phyloP scores from a whole-genome alignment of 1,140 invertebrate species.

The Teleogryllus occipitalis region DNA sequence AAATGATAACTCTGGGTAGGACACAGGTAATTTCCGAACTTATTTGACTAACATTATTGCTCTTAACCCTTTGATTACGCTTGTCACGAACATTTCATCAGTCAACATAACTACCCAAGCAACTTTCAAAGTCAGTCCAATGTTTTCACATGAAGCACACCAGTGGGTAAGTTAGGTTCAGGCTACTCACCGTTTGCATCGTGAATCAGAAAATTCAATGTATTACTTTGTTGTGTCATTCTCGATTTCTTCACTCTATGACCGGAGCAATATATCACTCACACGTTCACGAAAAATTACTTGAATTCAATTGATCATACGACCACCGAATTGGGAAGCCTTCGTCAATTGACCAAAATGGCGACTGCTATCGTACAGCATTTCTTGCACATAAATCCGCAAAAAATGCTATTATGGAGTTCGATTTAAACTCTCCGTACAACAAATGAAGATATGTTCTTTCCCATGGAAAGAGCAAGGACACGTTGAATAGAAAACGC shows the following conservation, averaged over 20 bases:
- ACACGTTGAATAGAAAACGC: conserved; percentile 9
- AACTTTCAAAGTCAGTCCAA: not conserved
- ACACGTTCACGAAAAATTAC: not conserved
- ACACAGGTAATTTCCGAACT: not conserved
- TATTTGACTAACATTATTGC: not conserved
- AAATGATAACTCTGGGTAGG: not conserved
- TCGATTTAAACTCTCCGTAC: not conserved
- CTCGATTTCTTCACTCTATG: conserved; percentile 23
- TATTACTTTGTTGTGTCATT: conserved; percentile 53
- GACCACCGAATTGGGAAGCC: conserved; percentile 26
- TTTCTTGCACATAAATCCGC: conserved; percentile 32
- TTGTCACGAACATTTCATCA: not conserved
- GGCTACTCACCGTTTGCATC: conserved; percentile 51
- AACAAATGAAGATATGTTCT: conserved; percentile 15
- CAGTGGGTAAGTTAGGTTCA: conserved; percentile 11
- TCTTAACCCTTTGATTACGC: not conserved
- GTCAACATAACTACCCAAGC: not conserved
- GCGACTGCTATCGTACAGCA: conserved; percentile 43
- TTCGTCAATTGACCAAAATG: conserved; percentile 44
- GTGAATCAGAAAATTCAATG: conserved; percentile 55
- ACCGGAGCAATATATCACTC: not conserved
- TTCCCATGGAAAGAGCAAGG: not conserved
- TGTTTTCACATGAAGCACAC: conserved; percentile 10
- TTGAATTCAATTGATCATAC: conserved; percentile 21
- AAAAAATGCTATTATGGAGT: conserved; percentile 7